Conservation (phyloP, 2,888 invertebrate species). For the Protophormia terraenovae region DNA sequence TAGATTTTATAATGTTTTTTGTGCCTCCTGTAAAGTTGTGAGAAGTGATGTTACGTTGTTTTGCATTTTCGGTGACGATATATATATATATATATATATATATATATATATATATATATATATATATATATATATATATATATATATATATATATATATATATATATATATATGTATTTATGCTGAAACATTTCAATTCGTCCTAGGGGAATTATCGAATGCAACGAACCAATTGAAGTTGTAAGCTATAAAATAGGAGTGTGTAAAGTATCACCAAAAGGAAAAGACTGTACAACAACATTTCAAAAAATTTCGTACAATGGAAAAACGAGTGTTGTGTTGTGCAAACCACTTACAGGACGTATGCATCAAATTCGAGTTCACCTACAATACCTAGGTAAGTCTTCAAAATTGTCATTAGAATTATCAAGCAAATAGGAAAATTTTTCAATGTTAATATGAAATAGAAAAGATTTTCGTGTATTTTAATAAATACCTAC, state of each 20-base stretch:
- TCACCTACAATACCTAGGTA: slow-evolving; percentile 97
- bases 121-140: too few species aligned
- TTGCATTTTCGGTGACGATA: too few species aligned
- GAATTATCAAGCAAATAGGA: too few species aligned
- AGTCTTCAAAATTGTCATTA: not conserved
- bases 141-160: too few species aligned
- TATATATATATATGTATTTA: not conserved
- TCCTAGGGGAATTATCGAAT: slow-evolving; percentile 89
- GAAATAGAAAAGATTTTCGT: too few species aligned
- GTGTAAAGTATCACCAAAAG: slow-evolving; percentile 95
- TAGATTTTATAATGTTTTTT: too few species aligned
- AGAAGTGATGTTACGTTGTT: too few species aligned
- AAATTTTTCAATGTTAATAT: too few species aligned
- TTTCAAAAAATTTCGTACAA: slow-evolving; percentile 95
- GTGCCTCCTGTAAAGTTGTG: too few species aligned
- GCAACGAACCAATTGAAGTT: slow-evolving; percentile 94
- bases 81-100: too few species aligned
- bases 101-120: too few species aligned
- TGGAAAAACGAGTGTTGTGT: slow-evolving; percentile 94
- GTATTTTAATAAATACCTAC: too few species aligned
- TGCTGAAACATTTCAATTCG: slow-evolving; percentile 11
- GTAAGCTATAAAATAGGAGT: slow-evolving; percentile 98
- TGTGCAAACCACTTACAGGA: slow-evolving; percentile 97
- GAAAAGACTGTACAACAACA: slow-evolving; percentile 95
- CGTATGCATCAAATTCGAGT: slow-evolving; percentile 99